These are phyloP conservation scores for Salarias fasciatus DNA, from an alignment of 2,797 vertebrate species.

Conservation along the genomic window DNA sequence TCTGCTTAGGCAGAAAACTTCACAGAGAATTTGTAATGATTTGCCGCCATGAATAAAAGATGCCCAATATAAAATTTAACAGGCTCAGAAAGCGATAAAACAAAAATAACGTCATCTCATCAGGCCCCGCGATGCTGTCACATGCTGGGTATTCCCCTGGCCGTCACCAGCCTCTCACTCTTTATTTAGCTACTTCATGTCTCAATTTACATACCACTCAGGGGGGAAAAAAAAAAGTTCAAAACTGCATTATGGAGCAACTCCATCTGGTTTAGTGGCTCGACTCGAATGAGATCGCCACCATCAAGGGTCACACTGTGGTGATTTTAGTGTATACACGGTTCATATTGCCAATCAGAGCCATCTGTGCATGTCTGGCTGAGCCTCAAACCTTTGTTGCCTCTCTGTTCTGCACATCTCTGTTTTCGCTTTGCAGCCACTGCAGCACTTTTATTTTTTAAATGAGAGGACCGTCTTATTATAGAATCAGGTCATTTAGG, in stretches of 20 bases:
- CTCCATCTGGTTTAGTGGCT: slow-evolving; percentile 48
- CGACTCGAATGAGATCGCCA: slow-evolving; percentile 24
- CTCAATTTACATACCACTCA: slow-evolving; percentile 48
- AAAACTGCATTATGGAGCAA: slow-evolving; percentile 20
- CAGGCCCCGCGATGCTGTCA: slow-evolving; percentile 52
- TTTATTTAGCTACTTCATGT: slow-evolving; percentile 66
- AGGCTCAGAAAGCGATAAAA: slow-evolving; percentile 57
- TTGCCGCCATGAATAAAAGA: slow-evolving; percentile 73
- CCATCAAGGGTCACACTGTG: slow-evolving; percentile 47
- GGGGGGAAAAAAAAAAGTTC: background rate
- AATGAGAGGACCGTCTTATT: slow-evolving; percentile 50
- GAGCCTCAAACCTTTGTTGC: slow-evolving; percentile 41
- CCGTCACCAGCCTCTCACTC: slow-evolving; percentile 55
- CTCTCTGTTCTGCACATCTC: slow-evolving; percentile 35
- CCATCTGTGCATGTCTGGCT: slow-evolving; percentile 64
- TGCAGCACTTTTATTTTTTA: slow-evolving; percentile 21
- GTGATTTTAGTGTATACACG: slow-evolving; percentile 60
- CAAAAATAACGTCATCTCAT: slow-evolving; percentile 68
- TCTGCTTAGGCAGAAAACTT: slow-evolving; percentile 56
- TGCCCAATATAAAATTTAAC: slow-evolving; percentile 64
- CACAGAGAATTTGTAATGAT: slow-evolving; percentile 70
- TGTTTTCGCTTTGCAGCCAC: slow-evolving; percentile 32
- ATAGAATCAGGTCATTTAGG: slow-evolving; percentile 66
- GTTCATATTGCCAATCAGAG: slow-evolving; percentile 50
- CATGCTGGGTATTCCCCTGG: slow-evolving; percentile 77